phyloP scores from a whole-genome alignment of 2,797 vertebrate genomes.

The Acridotheres tristis region DNA sequence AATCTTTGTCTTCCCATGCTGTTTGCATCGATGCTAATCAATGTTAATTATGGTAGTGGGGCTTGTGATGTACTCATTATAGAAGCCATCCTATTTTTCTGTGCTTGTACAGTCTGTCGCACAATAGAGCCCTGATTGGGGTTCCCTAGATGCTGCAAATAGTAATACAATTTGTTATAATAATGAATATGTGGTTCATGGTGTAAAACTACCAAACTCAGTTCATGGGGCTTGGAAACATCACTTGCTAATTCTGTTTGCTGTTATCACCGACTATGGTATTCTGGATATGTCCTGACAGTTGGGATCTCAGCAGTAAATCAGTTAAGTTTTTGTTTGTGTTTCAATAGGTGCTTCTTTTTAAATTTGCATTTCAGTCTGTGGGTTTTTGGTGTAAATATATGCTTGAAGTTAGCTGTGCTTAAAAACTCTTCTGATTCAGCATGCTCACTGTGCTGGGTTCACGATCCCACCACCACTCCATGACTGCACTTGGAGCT shows the following conservation, averaged over 20 bases:
- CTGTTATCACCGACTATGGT: not conserved
- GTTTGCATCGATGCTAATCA: constrained; percentile 59
- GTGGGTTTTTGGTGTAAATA: not conserved
- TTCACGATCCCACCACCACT: not conserved
- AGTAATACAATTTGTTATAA: constrained; percentile 36
- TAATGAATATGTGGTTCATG: constrained; percentile 12
- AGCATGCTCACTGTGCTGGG: not conserved
- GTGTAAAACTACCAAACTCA: not conserved
- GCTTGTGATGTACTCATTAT: constrained; percentile 53
- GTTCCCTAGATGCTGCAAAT: constrained; percentile 48
- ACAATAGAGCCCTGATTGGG: constrained; percentile 56
- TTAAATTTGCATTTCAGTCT: not conserved
- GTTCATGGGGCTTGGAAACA: not conserved
- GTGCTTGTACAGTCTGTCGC: constrained; percentile 18
- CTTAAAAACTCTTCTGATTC: not conserved
- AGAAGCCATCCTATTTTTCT: constrained; percentile 53
- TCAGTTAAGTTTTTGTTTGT: not conserved
- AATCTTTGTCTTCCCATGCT: constrained; percentile 59
- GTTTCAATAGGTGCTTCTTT: not conserved
- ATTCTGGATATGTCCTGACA: not conserved
- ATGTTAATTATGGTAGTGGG: constrained; percentile 61
- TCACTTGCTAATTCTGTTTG: not conserved
- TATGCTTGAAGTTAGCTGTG: not conserved
- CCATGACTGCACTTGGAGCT: not conserved
- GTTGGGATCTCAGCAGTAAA: not conserved